These are phyloP conservation scores for Listrodromus nycthemerus DNA, from an alignment of 2,888 invertebrate species.

Conservation along the genomic window DNA sequence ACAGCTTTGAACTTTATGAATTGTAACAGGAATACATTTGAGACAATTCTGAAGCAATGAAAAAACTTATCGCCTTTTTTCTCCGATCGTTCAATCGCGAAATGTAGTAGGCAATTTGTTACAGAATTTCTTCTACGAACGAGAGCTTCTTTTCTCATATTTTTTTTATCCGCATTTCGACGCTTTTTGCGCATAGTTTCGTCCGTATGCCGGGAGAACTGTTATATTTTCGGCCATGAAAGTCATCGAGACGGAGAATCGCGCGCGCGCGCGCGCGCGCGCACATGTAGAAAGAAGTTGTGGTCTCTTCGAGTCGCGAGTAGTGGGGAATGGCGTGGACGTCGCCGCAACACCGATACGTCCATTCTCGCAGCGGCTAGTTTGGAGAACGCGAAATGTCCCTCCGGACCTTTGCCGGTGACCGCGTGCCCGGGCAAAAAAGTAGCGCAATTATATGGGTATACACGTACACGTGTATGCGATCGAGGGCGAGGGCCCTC, in stretches of 20 bases:
- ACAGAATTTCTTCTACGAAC: slow-evolving; percentile 37
- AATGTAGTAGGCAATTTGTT: slow-evolving; percentile 37
- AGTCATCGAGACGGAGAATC: slow-evolving; percentile 22
- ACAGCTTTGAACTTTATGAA: background rate
- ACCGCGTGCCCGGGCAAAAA: slow-evolving; percentile 74
- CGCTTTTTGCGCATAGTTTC: slow-evolving; percentile 25
- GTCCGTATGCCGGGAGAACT: background rate
- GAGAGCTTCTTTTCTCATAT: background rate
- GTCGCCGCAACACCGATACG: slow-evolving; percentile 43
- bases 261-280: background rate
- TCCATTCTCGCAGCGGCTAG: slow-evolving; percentile 29
- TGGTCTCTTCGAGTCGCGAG: background rate
- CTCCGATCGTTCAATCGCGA: background rate
- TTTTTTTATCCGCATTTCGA: slow-evolving; percentile 23
- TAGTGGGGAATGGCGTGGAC: slow-evolving; percentile 24
- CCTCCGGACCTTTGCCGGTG: slow-evolving; percentile 52
- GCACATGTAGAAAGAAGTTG: background rate
- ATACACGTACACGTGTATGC: slow-evolving; percentile 39
- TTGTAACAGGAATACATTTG: background rate
- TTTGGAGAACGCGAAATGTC: slow-evolving; percentile 53
- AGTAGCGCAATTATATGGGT: slow-evolving; percentile 81
- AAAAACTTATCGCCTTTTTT: slow-evolving; percentile 7
- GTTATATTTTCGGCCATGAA: slow-evolving; percentile 38
- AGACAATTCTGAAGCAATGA: background rate
- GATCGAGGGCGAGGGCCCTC: slow-evolving; percentile 37